These are phyloP conservation scores for Holacanthella duospinosa DNA, from an alignment of 2,888 invertebrate genomes.

Conservation along the genomic window DNA sequence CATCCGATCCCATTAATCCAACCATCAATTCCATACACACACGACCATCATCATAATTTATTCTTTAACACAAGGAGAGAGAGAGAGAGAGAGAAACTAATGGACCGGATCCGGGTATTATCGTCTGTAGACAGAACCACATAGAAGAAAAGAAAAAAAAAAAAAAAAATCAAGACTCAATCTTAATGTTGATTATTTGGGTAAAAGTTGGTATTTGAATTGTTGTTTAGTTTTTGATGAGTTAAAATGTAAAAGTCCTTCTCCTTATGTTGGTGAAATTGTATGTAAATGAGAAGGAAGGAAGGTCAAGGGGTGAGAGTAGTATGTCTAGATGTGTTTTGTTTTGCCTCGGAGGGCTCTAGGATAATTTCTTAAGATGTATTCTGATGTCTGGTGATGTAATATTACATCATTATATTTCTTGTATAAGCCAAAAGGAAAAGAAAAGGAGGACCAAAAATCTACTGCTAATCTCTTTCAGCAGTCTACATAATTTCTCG, in stretches of 20 bases:
- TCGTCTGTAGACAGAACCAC: too few species aligned
- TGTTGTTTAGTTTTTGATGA: too few species aligned
- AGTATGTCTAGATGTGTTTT: not conserved
- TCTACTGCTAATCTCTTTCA: not conserved
- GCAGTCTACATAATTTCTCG: not conserved
- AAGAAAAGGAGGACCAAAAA: not conserved
- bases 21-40: slow-evolving; percentile 11
- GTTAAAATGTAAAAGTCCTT: not conserved
- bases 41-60: slow-evolving; percentile 5
- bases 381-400: not conserved
- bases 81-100: too few species aligned
- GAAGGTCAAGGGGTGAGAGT: not conserved
- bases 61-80: not conserved
- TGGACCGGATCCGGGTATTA: slow-evolving; percentile 2
- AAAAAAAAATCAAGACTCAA: too few species aligned
- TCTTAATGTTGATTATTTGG: too few species aligned
- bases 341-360: not conserved
- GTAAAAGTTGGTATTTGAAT: too few species aligned
- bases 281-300: not conserved
- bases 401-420: not conserved
- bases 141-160: too few species aligned
- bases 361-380: not conserved
- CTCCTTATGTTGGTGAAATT: too few species aligned
- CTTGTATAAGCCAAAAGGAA: not conserved
- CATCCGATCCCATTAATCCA: slow-evolving; percentile 13